Conservation (phyloP, 2,888 invertebrate species). For the Marronus borbonicus region DNA sequence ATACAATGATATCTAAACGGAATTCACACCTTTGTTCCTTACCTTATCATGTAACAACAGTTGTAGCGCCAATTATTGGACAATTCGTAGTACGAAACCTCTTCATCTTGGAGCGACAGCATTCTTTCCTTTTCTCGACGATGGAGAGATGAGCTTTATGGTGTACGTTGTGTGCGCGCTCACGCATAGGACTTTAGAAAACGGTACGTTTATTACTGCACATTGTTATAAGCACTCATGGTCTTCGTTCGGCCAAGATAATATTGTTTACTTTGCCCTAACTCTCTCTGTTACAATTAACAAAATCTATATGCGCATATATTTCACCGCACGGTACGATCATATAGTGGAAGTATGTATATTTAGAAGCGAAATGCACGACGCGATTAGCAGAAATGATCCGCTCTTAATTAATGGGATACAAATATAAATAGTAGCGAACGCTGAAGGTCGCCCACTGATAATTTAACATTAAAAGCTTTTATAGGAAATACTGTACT, state of each 20-base stretch:
- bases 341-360: too few relatives aligned
- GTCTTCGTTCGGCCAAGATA: slow-evolving; percentile 16
- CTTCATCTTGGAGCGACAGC: slow-evolving; percentile 53
- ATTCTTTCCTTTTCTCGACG: slow-evolving; percentile 32
- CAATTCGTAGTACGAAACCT: slow-evolving; percentile 53
- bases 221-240: slow-evolving; percentile 15
- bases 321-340: background rate
- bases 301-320: background rate
- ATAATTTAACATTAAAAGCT: too few relatives aligned
- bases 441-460: background rate
- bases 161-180: background rate
- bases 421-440: too few relatives aligned
- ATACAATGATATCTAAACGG: slow-evolving; percentile 33
- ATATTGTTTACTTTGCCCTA: slow-evolving; percentile 29
- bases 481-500: too few relatives aligned
- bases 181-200: slow-evolving; percentile 4
- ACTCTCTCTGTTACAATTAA: background rate
- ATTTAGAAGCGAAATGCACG: background rate
- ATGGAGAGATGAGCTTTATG: background rate
- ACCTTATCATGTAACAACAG: slow-evolving; percentile 46
- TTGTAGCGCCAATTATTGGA: slow-evolving; percentile 48
- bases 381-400: background rate
- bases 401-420: background rate
- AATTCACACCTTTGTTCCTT: slow-evolving; percentile 33
- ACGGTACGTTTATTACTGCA: slow-evolving; percentile 20